These are phyloP conservation scores for Lumbricus terrestris DNA, from an alignment of 2,888 invertebrate genomes.

Conservation along the genomic window DNA sequence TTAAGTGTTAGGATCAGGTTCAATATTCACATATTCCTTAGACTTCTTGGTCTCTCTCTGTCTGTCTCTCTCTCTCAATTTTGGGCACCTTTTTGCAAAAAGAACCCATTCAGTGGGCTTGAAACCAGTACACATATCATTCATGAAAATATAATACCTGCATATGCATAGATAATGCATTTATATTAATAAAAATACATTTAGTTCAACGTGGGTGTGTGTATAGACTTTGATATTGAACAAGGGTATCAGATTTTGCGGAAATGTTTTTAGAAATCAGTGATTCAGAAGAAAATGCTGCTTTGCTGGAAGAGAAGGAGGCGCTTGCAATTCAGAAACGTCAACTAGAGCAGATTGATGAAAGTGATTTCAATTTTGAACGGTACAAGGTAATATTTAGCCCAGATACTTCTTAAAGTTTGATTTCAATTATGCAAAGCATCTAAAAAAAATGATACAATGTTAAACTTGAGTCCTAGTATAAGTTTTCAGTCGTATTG, in stretches of 20 bases:
- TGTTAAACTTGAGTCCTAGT: not conserved
- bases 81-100: not conserved
- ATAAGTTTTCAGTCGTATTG: not conserved
- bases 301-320: slow-evolving; percentile 8
- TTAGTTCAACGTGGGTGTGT: not conserved
- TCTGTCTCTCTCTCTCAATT: not conserved
- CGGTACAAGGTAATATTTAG: not conserved
- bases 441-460: not conserved
- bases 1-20: slow-evolving; percentile 44
- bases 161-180: too few species aligned
- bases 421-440: too few species aligned
- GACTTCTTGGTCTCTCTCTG: not conserved
- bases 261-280: not conserved
- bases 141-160: too few species aligned
- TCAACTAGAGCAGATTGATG: slow-evolving; percentile 4
- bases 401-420: not conserved
- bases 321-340: not conserved
- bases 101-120: not conserved
- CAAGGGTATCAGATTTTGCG: not conserved
- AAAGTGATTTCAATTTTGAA: slow-evolving; percentile 15
- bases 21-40: slow-evolving; percentile 22
- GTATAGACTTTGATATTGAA: not conserved
- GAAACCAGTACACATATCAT: too few species aligned
- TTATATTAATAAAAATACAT: too few species aligned
- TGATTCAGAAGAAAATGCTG: slow-evolving; percentile 13